These are phyloP conservation scores for Ophion slaviceki DNA, from an alignment of 2,888 invertebrate species.

Conservation along the genomic window DNA sequence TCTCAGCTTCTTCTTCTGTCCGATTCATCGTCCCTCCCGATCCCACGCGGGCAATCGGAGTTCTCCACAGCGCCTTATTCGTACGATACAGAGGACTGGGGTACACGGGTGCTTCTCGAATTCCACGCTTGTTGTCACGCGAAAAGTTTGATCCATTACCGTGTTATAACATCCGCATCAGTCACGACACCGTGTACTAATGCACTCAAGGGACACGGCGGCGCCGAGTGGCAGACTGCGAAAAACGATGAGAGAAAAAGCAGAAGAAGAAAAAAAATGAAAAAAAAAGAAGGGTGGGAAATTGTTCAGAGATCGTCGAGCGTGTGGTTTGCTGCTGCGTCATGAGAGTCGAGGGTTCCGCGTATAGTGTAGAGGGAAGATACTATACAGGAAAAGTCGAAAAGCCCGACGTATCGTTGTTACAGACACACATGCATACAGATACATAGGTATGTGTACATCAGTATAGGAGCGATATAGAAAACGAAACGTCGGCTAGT, in stretches of 20 bases:
- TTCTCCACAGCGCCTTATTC: not conserved
- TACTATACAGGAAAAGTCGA: slow-evolving; percentile 55
- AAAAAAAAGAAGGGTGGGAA: slow-evolving; percentile 42
- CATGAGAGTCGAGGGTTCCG: slow-evolving; percentile 55
- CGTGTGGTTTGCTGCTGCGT: slow-evolving; percentile 54
- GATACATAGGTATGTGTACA: not conserved
- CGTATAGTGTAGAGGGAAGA: slow-evolving; percentile 10
- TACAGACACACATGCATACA: not conserved
- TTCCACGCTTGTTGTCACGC: not conserved
- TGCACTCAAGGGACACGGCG: slow-evolving; percentile 23
- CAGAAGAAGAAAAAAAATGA: not conserved
- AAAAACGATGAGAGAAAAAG: slow-evolving; percentile 11
- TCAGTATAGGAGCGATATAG: slow-evolving; percentile 10
- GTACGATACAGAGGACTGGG: not conserved
- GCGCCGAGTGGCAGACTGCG: not conserved
- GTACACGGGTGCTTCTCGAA: not conserved
- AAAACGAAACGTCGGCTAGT: slow-evolving; percentile 55
- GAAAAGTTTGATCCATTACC: slow-evolving; percentile 38
- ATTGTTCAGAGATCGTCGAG: slow-evolving; percentile 57
- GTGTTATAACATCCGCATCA: slow-evolving; percentile 34
- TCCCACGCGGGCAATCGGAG: not conserved
- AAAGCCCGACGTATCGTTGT: slow-evolving; percentile 56
- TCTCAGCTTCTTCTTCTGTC: no score
- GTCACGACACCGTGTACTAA: slow-evolving; percentile 46
- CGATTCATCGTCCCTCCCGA: no score